Conservation (phyloP, 2,113 vertebrate species). For the Himantopus leucocephalus region DNA sequence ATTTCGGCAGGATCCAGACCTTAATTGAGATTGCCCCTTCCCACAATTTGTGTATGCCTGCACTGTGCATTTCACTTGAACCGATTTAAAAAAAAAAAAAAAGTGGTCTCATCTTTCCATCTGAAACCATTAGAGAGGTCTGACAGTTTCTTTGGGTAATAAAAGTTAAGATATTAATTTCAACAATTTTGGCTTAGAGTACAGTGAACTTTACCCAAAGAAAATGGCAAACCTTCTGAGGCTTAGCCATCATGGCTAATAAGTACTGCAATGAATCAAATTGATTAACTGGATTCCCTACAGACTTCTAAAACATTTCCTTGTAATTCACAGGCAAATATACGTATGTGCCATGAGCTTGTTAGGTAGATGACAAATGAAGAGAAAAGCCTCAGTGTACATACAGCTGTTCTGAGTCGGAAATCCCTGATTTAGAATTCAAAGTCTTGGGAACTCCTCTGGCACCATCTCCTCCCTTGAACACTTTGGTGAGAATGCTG, state of each 20-base stretch:
- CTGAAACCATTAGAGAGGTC: not conserved
- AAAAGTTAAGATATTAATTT: conserved; percentile 13
- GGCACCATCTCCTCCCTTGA: not conserved
- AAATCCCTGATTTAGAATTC: not conserved
- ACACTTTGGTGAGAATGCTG: not conserved
- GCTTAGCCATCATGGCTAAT: conserved; percentile 14
- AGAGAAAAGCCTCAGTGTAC: not conserved
- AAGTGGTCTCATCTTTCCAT: not conserved
- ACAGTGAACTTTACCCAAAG: conserved; percentile 4
- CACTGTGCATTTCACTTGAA: not conserved
- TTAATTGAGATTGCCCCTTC: not conserved
- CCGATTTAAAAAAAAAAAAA: not conserved
- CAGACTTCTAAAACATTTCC: not conserved
- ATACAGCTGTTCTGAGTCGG: not conserved
- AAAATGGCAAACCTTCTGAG: conserved; percentile 26
- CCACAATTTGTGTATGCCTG: not conserved
- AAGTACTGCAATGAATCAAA: conserved; percentile 42
- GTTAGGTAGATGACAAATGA: conserved; percentile 40
- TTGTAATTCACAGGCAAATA: conserved; percentile 21
- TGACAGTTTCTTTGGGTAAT: not conserved
- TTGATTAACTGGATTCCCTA: conserved; percentile 34
- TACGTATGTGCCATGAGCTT: not conserved
- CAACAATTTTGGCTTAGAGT: not conserved
- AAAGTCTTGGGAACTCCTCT: not conserved
- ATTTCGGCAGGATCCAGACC: not conserved